A percentile compares a stretch with the other conserved stretches of the same genome.
Conservation (phyloP, 2,113 vertebrate genomes). For the Channa maculata region DNA sequence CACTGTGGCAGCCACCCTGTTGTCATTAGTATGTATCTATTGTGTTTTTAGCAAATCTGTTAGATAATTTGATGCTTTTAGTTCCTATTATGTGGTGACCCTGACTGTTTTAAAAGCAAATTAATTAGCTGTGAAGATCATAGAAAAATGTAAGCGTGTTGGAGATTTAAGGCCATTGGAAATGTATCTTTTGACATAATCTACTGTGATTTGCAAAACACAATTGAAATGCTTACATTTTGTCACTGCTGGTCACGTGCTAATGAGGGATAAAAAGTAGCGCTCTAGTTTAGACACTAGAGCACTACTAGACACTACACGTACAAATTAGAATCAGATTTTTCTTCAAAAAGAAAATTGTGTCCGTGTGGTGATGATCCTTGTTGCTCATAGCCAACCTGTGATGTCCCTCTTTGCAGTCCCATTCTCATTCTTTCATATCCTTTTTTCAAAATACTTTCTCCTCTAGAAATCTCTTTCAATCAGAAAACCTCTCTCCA, state of each 20-base stretch:
- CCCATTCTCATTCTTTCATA: conserved; percentile 21
- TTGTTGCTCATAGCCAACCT: not conserved
- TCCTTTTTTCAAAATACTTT: conserved; percentile 39
- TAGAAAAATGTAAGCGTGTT: not conserved
- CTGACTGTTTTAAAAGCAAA: conserved; percentile 20
- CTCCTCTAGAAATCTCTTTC: conserved; percentile 37
- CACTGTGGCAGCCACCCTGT: not conserved
- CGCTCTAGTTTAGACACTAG: not conserved
- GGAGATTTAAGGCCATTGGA: not conserved
- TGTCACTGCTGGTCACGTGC: not conserved
- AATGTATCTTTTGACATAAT: not conserved
- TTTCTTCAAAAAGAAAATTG: conserved; percentile 12
- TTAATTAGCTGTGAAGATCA: conserved; percentile 17
- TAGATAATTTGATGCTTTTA: conserved; percentile 22
- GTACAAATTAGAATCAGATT: not conserved
- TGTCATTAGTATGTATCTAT: conserved; percentile 9
- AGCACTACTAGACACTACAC: not conserved
- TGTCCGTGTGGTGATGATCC: conserved; percentile 6
- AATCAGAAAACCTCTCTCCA: conserved; percentile 55
- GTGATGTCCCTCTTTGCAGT: conserved; percentile 5
- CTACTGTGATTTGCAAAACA: not conserved
- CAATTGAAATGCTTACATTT: not conserved
- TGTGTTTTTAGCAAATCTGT: conserved; percentile 20
- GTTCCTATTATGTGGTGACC: conserved; percentile 5
- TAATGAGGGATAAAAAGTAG: not conserved